These are phyloP conservation scores for Momotus momota DNA, from an alignment of 2,797 vertebrate species.

Conservation along the genomic window DNA sequence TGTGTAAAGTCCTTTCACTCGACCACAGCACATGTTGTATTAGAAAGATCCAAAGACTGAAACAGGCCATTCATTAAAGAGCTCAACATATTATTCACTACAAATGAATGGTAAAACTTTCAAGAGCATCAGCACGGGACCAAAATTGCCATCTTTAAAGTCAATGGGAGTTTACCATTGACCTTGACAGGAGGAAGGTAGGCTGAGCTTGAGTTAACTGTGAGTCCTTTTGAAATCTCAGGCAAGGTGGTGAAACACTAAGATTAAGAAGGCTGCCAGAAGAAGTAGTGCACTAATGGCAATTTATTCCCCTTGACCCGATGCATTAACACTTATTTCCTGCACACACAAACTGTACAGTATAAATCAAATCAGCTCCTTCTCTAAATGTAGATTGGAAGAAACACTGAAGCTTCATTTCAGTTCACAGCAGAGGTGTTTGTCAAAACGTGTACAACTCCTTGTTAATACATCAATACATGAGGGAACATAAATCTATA, in stretches of 20 bases:
- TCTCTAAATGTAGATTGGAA: not conserved
- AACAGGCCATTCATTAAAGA: not conserved
- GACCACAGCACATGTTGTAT: not conserved
- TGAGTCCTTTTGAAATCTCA: not conserved
- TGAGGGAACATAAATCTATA: not conserved
- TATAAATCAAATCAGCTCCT: slow-evolving; percentile 29
- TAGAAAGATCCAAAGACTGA: not conserved
- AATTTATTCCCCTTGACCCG: slow-evolving; percentile 17
- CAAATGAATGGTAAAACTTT: slow-evolving; percentile 29
- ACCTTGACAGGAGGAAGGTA: not conserved
- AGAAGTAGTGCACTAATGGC: not conserved
- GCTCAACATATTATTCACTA: not conserved
- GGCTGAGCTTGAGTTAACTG: not conserved
- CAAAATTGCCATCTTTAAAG: slow-evolving; percentile 3
- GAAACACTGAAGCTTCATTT: not conserved
- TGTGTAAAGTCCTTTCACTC: not conserved
- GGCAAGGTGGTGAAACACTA: slow-evolving; percentile 40
- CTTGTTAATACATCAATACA: not conserved
- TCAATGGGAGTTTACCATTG: slow-evolving; percentile 17
- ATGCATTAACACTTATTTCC: slow-evolving; percentile 44
- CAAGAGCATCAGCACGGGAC: slow-evolving; percentile 4
- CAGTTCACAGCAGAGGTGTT: not conserved
- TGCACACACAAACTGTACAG: not conserved
- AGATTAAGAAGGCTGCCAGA: slow-evolving; percentile 44
- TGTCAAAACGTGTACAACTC: not conserved